Percentiles rank a stretch among this genome's conserved stretches.
Conservation (phyloP, 2,888 invertebrate genomes). For the Strigamia maritima region DNA sequence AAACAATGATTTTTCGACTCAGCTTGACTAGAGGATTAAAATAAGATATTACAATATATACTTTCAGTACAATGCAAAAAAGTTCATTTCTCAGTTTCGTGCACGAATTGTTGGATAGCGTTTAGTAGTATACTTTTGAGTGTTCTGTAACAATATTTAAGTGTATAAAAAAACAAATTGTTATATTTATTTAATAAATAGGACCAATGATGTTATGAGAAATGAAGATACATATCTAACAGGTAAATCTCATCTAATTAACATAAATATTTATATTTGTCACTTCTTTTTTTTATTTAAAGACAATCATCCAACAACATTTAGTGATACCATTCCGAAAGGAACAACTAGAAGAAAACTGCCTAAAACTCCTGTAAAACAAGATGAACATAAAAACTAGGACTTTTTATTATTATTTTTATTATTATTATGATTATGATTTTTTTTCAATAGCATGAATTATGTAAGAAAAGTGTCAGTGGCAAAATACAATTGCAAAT, state of each 20-base stretch:
- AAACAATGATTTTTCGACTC: too few relatives aligned
- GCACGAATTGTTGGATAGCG: neutral
- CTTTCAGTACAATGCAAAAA: too few relatives aligned
- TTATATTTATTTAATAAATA: neutral
- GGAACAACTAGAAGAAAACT: constrained; percentile 70
- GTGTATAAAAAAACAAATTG: neutral
- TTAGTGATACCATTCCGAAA: constrained; percentile 59
- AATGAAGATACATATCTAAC: neutral
- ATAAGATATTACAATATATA: too few relatives aligned
- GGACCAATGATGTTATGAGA: neutral
- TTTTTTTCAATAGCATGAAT: constrained; percentile 27
- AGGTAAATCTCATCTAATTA: neutral
- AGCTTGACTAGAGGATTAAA: too few relatives aligned
- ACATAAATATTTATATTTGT: neutral
- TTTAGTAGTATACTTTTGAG: neutral
- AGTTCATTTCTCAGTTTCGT: neutral
- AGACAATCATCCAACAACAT: constrained; percentile 14
- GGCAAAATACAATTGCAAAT: constrained; percentile 84
- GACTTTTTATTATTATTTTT: neutral
- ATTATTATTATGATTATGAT: neutral
- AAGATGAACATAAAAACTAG: neutral
- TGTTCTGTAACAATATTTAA: neutral
- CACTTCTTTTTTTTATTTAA: neutral
- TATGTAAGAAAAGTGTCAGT: constrained; percentile 35
- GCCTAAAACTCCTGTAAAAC: constrained; percentile 94